Evolutionary conservation across 2,888 invertebrate species (phyloP), one percentile per base, ranked within the genome.

Genomic region (Sylvicola cinctus): DNA sequence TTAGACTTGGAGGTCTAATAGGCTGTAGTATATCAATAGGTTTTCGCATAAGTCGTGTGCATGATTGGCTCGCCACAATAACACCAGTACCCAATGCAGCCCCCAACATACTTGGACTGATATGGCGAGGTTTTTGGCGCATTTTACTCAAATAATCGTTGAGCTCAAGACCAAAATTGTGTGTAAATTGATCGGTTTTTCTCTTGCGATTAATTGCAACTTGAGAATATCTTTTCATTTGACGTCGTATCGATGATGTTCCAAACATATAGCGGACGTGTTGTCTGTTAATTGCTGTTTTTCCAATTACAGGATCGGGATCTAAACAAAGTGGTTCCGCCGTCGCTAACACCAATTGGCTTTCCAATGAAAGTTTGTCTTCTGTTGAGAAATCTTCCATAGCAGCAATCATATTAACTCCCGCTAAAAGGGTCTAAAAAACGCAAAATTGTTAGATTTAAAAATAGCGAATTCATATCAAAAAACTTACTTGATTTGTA

Each of bases 281-380:
- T 49, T 83, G 78, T 29, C 81, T 55, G 43, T 74, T 67, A 33
- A 83, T 80, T 20, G 78, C 72, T 37, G 79, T 64, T 33, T 79
- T 58, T 17, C 80, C 77, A 29, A 87, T 75, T 16, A 76, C 69
- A 3, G 84, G 84, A 47, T 80, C 74, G 3, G 91, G 87, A 58
- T 90, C 88, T 34, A 93, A 65, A 54, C 88, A 91, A 25, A 93
- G 61, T 4, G 81, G 83, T 11, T 84, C 85, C 40, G 81, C 74
- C 4, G 85, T 81, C 11, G 83, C 81, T 47, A 84, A 68, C 27
- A 91, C 70, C 39, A 93, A 55, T 44, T 84, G 79, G 40, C 85
- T 81, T 55, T 93, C 93, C 33, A 58, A 39, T 15, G 48, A 44
- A 16, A 58, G 43, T 38, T 49, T 51, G 39, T 58, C 58, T 38